Evolutionary conservation across 2,113 vertebrate genomes (phyloP).

Genomic region (Seriola quinqueradiata): DNA sequence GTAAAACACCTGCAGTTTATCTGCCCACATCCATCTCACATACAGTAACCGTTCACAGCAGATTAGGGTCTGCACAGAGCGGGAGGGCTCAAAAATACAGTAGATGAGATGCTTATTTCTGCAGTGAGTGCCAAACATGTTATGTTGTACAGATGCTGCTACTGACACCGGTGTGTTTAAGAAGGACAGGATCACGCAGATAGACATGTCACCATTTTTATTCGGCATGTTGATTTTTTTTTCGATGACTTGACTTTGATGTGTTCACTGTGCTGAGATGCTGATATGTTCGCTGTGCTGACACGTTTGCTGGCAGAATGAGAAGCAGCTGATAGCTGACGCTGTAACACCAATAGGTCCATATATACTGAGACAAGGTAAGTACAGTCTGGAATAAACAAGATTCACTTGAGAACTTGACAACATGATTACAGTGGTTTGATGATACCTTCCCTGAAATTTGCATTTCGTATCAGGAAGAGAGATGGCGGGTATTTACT

Average conservation of each 20-base stretch:
- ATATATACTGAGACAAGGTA: conserved; percentile 3
- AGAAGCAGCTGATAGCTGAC: conserved; percentile 18
- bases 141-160: conserved; percentile 11
- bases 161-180: conserved; percentile 25
- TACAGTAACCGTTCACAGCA: not conserved
- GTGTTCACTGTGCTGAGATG: conserved; percentile 41
- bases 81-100: conserved; percentile 6
- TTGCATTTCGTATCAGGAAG: not conserved
- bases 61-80: conserved; percentile 12
- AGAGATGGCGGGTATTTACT: not conserved
- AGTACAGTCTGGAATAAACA: conserved; percentile 10
- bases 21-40: not conserved
- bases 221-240: conserved; percentile 34
- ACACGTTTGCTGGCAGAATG: conserved; percentile 31
- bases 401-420: not conserved
- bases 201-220: conserved; percentile 28
- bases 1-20: conserved; percentile 2
- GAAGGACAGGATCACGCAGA: conserved; percentile 36
- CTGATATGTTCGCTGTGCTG: conserved; percentile 51
- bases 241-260: conserved; percentile 58
- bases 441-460: not conserved
- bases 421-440: not conserved
- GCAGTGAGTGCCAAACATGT: conserved; percentile 31
- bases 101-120: conserved; percentile 19
- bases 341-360: conserved; percentile 5